Evolutionary conservation across 2,888 invertebrate genomes (phyloP), one percentile per base, ranked within the genome.

Genomic region (Drosophila paramelanica): DNA sequence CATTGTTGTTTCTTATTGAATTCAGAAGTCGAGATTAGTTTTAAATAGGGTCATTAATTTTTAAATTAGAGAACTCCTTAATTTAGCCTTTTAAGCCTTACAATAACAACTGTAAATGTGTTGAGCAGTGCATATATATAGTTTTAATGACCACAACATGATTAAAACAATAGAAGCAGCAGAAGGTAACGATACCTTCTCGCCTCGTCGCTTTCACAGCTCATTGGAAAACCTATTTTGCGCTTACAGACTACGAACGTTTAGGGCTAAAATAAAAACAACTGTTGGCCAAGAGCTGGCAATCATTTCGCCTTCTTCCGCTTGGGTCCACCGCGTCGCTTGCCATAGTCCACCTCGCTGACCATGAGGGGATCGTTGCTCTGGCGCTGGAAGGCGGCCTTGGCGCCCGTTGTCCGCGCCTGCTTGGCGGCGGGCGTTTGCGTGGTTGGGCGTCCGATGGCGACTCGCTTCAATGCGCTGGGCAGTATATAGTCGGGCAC

Each of bases 401-500:
- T 92, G 11, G 91, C 87, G 7, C 84, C 81, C 0, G 90, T 90
- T 11, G 75, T 84, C 6, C 81, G 70, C 2, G 77, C 67, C 47
- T 77, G 67, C 14, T 77, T 78, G 38, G 73, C 42, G 0, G 67
- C 33, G 5, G 36, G 11, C 1, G 79, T 20, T 23, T 14, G 50
- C 17, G 42, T 11, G 10, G 20, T 36, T 41, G 33, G 45, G 0
- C 23, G 33, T 27, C 45, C 56, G 6, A 66, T 68, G 5, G 95
- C 94, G 17, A 96, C 93, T 68, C 93, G 94, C 89, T 96, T 95
- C 50, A 98, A 92, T 0, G 96, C 95, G 1, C 95, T 94, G 0
- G 98, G 98, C 1, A 98, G 93, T 77, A 98, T 95, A 91, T 99
- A 99, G 56, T 98, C 98, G 0, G 99, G 99, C 0, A 99, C 97